These are phyloP conservation scores for Mesochorus sp. DNA, from an alignment of 2,888 invertebrate species.

Conservation along the genomic window DNA sequence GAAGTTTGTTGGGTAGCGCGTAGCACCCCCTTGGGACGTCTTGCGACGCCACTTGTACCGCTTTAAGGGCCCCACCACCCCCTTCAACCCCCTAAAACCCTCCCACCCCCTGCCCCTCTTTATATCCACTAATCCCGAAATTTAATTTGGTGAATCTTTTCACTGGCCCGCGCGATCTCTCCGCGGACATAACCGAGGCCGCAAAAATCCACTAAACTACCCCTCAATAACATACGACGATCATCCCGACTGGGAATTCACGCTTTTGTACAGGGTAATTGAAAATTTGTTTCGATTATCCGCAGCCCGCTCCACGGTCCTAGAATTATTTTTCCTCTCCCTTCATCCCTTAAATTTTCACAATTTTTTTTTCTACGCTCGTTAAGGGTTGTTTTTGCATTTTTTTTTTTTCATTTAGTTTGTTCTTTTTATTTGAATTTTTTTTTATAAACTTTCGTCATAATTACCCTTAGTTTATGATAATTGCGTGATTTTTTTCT, in stretches of 20 bases:
- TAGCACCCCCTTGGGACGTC: constrained; percentile 80
- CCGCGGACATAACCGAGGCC: constrained; percentile 50
- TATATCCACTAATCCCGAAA: constrained; percentile 81
- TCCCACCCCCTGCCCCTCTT: constrained; percentile 69
- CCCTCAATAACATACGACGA: constrained; percentile 41
- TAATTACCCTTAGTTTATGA: not conserved
- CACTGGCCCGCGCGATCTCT: constrained; percentile 64
- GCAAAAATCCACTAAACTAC: constrained; percentile 43
- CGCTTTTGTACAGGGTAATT: constrained; percentile 80
- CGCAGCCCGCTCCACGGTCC: not conserved
- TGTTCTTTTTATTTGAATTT: not conserved
- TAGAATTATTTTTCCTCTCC: not conserved
- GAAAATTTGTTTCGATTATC: constrained; percentile 77
- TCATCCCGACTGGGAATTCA: constrained; percentile 80
- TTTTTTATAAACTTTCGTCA: not conserved
- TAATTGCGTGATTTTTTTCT: not conserved
- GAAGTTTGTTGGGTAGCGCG: constrained; percentile 69
- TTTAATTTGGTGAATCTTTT: constrained; percentile 82
- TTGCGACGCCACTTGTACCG: constrained; percentile 75
- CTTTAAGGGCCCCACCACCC: constrained; percentile 63
- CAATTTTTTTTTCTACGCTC: not conserved
- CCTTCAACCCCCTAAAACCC: not conserved
- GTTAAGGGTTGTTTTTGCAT: not conserved
- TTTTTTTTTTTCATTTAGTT: constrained; percentile 18
- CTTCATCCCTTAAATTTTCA: not conserved